Evolutionary conservation across 2,797 vertebrate genomes (phyloP).

Genomic region (Taenioides sp.): DNA sequence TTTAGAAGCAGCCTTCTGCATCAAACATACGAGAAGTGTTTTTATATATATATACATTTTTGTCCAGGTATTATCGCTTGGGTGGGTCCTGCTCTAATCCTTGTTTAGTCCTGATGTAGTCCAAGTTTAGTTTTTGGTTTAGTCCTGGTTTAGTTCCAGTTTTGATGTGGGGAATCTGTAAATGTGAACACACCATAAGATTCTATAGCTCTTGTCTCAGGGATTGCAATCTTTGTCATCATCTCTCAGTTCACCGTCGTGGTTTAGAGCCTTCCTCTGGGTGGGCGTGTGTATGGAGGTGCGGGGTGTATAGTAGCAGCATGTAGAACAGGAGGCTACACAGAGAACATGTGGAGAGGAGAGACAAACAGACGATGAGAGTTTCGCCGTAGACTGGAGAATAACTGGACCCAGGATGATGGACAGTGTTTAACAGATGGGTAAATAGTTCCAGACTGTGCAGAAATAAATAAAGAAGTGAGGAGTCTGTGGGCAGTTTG

Average conservation of each 20-base stretch:
- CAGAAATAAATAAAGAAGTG: not conserved
- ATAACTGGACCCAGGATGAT: constrained; percentile 30
- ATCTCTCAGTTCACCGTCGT: constrained; percentile 47
- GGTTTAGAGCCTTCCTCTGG: constrained; percentile 14
- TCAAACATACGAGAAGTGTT: no score
- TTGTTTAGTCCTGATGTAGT: no score
- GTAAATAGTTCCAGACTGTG: constrained; percentile 35
- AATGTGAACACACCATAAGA: no score
- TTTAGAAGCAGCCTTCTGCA: no score
- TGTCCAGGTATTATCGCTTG: no score
- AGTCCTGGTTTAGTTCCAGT: no score
- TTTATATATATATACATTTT: no score
- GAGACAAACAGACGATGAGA: constrained; percentile 48
- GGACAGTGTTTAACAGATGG: constrained; percentile 42
- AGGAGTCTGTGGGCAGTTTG: constrained; percentile 27
- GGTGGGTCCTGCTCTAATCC: no score
- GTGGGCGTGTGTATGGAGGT: constrained; percentile 15
- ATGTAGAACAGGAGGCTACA: constrained; percentile 46
- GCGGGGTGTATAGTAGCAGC: constrained; percentile 22
- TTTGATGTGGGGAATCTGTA: no score
- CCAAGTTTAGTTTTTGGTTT: no score
- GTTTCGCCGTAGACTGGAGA: constrained; percentile 35
- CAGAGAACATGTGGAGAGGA: constrained; percentile 35
- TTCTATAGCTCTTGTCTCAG: no score
- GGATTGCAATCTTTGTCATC: constrained; percentile 34